A percentile compares a stretch with the other conserved stretches of the same genome.
Conservation (phyloP, 1,140 invertebrate species). For the Drosophila miranda region DNA sequence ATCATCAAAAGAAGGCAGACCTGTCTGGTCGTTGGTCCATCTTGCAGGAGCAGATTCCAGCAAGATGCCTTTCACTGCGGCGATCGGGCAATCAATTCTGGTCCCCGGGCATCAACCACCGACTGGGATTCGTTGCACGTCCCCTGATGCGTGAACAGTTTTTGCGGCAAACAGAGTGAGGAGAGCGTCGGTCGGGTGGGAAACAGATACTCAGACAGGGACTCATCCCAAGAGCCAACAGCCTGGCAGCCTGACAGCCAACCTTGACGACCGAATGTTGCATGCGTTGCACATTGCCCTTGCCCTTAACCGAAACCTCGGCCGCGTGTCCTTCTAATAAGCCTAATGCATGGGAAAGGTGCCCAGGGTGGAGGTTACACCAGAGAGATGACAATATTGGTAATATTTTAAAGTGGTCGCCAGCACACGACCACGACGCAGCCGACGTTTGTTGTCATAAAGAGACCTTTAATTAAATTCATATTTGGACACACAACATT, state of each 20-base stretch:
- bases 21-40: conserved; percentile 7
- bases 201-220: conserved; percentile 8
- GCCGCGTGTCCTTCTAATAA: conserved; percentile 75
- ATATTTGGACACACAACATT: conserved; percentile 60
- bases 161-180: conserved; percentile 52
- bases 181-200: background rate
- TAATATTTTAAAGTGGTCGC: conserved; percentile 74
- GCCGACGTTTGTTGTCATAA: conserved; percentile 65
- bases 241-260: conserved; percentile 25
- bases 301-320: conserved; percentile 21
- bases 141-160: conserved; percentile 67
- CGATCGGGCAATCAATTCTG: too few species aligned
- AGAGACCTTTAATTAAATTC: conserved; percentile 78
- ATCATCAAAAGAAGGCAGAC: conserved; percentile 55
- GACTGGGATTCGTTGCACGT: conserved; percentile 56
- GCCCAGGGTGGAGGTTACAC: conserved; percentile 46
- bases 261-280: conserved; percentile 65
- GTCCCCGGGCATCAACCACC: conserved; percentile 22
- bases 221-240: conserved; percentile 12
- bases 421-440: conserved; percentile 51
- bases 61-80: too few species aligned
- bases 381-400: conserved; percentile 72
- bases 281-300: conserved; percentile 48
- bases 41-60: background rate
- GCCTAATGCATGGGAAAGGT: conserved; percentile 65